These are phyloP conservation scores for Lycocerus yunnanus DNA, from an alignment of 2,888 invertebrate genomes.

Conservation along the genomic window DNA sequence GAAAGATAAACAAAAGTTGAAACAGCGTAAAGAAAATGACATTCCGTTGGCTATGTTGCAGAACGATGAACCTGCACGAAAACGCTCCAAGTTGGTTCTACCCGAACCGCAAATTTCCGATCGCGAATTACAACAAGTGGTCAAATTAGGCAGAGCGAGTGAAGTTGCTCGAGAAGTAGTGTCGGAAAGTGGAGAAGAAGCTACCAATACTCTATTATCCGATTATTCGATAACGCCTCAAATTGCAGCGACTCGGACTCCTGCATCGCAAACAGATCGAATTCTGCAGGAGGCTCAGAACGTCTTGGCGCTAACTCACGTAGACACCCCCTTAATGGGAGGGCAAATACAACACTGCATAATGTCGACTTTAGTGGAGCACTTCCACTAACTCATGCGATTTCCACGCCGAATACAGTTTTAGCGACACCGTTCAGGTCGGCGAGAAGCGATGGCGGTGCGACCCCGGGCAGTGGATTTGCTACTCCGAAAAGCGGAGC, in stretches of 20 bases:
- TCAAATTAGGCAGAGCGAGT: conserved; percentile 88
- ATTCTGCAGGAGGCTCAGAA: conserved; percentile 96
- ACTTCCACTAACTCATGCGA: conserved; percentile 70
- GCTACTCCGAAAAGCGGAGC: conserved; percentile 61
- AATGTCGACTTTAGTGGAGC: conserved; percentile 88
- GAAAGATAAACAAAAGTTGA: conserved; percentile 94
- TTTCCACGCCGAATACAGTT: conserved; percentile 90
- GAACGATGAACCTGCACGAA: conserved; percentile 86
- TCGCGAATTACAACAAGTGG: conserved; percentile 87
- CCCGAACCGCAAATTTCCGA: conserved; percentile 98
- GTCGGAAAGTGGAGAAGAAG: conserved; percentile 73
- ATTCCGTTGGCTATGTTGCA: conserved; percentile 88
- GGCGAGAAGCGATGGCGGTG: conserved; percentile 66
- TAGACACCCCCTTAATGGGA: conserved; percentile 96
- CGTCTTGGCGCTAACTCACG: conserved; percentile 96
- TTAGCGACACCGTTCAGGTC: conserved; percentile 85
- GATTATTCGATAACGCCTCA: conserved; percentile 86
- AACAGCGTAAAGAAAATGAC: conserved; percentile 94
- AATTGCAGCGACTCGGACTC: conserved; percentile 78
- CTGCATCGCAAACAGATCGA: conserved; percentile 80
- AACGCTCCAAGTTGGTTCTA: conserved; percentile 93
- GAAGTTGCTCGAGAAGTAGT: conserved; percentile 90
- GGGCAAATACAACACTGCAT: conserved; percentile 93
- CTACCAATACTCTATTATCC: conserved; percentile 85
- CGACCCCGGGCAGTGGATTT: conserved; percentile 67